phyloP scores from a whole-genome alignment of 92 coral and sea anemone species.

The Siderastrea siderea region DNA sequence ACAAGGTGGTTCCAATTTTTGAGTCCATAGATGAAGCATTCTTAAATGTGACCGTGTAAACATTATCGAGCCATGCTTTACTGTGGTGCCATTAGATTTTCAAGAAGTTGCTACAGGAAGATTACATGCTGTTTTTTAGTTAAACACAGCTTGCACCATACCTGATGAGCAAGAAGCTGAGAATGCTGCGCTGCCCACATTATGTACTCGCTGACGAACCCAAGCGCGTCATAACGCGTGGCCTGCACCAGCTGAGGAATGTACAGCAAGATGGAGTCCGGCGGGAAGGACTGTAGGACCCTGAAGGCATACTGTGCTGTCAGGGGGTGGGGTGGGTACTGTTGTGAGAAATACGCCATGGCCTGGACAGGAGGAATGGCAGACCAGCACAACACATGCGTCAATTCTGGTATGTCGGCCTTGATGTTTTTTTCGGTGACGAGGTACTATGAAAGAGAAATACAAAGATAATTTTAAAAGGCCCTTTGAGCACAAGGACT shows the following conservation, averaged over 20 bases:
- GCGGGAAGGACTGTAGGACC: conserved; percentile 97
- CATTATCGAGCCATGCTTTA: too few species aligned
- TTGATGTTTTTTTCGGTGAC: conserved; percentile 91
- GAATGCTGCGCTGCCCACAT: conserved; percentile 98
- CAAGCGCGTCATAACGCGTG: conserved; percentile 94
- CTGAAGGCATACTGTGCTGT: conserved; percentile 98
- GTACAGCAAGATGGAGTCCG: conserved; percentile 93
- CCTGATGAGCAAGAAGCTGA: conserved; percentile 99
- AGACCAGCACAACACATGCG: conserved; percentile 95
- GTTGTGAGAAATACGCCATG: conserved; percentile 96
- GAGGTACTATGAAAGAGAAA: conserved; percentile 71
- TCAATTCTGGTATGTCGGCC: conserved; percentile 91
- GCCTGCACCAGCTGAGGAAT: conserved; percentile 98
- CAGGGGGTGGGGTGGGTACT: conserved; percentile 96
- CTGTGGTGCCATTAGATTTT: too few species aligned
- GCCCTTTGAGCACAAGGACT: too few species aligned
- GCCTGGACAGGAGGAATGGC: conserved; percentile 98
- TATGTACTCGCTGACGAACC: conserved; percentile 96
- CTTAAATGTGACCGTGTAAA: too few species aligned
- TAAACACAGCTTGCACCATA: neutral
- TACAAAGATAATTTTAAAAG: neutral
- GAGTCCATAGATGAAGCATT: too few species aligned
- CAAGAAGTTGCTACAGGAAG: too few species aligned
- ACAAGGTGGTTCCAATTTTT: too few species aligned
- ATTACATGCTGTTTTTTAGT: too few species aligned